Conservation (phyloP, 2,113 vertebrate genomes). For the Chloropsis hardwickii region DNA sequence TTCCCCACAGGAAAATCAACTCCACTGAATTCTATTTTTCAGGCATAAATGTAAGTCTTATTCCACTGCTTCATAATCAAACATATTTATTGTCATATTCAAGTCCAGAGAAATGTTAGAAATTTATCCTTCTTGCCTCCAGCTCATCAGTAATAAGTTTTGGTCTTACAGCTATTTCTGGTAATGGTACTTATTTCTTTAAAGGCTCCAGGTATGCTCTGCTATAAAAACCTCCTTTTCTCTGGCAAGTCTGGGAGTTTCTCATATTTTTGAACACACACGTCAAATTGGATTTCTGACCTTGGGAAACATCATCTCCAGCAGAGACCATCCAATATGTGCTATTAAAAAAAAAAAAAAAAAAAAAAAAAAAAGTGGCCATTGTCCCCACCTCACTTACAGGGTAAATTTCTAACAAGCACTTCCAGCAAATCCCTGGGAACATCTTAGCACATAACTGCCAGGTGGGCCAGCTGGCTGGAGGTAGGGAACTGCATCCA, state of each 20-base stretch:
- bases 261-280: neutral
- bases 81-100: neutral
- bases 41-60: neutral
- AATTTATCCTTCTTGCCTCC: neutral
- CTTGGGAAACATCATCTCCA: neutral
- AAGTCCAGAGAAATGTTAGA: neutral
- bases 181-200: neutral
- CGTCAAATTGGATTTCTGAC: neutral
- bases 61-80: neutral
- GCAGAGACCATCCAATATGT: neutral
- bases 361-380: neutral
- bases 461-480: slow-evolving; percentile 7
- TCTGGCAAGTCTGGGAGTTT: neutral
- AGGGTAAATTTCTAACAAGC: neutral
- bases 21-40: neutral
- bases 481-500: neutral
- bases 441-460: neutral
- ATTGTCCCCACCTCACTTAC: neutral
- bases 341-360: neutral
- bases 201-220: neutral
- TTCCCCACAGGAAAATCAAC: neutral
- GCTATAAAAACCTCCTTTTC: neutral
- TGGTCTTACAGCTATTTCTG: neutral
- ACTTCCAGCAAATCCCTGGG: neutral
- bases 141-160: neutral